Evolutionary conservation across 2,797 vertebrate genomes (phyloP).

Genomic region (Aeoliscus strigatus): DNA sequence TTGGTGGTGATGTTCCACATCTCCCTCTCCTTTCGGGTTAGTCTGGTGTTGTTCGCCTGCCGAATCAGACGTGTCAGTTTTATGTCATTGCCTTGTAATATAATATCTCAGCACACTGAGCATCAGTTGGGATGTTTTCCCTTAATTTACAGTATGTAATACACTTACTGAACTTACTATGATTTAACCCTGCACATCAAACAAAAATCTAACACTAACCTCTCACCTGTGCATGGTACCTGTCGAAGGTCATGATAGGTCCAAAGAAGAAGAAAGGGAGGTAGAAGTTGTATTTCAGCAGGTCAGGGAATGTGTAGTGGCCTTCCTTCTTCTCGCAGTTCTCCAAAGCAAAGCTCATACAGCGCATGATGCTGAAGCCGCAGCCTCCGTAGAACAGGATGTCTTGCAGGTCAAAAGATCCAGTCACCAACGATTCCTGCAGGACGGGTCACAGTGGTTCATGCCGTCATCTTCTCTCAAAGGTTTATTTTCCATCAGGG

Average conservation of each 20-base stretch:
- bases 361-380: slow-evolving; percentile 90
- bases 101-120: too few species aligned
- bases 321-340: slow-evolving; percentile 83
- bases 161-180: too few species aligned
- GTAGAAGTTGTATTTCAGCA: slow-evolving; percentile 99
- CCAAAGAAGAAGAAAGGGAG: slow-evolving; percentile 99
- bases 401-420: slow-evolving; percentile 90
- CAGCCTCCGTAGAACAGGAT: slow-evolving; percentile 92
- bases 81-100: too few species aligned
- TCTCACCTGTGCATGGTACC: slow-evolving; percentile 88
- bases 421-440: slow-evolving; percentile 85
- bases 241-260: slow-evolving; percentile 95
- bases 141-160: too few species aligned
- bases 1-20: slow-evolving; percentile 85
- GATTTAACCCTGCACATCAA: not conserved
- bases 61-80: not conserved
- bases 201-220: too few species aligned
- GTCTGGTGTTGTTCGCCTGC: slow-evolving; percentile 80
- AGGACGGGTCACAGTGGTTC: slow-evolving; percentile 22
- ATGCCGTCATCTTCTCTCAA: not conserved
- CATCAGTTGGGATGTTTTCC: too few species aligned
- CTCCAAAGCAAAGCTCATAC: slow-evolving; percentile 94
- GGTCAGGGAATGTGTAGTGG: slow-evolving; percentile 83
- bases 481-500: too few species aligned
- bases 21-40: slow-evolving; percentile 83